These are phyloP conservation scores for Erebia epiphron DNA, from an alignment of 2,888 invertebrate species.

Conservation along the genomic window DNA sequence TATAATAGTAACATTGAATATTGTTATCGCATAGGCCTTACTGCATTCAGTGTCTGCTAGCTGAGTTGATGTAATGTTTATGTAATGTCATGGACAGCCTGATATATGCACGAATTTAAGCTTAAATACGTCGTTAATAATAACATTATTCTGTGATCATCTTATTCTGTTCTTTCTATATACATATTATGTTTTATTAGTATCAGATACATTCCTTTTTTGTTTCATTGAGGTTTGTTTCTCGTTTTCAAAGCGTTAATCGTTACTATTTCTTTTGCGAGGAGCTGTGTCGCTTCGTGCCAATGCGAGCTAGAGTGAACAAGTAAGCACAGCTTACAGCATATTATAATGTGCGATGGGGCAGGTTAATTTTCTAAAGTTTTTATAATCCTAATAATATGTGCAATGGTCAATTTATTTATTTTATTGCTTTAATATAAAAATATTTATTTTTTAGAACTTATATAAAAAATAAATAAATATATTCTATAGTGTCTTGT, in stretches of 20 bases:
- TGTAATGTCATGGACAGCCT: constrained; percentile 50
- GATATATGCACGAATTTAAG: constrained; percentile 50
- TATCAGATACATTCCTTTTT: constrained; percentile 72
- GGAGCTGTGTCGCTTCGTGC: constrained; percentile 62
- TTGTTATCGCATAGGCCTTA: constrained; percentile 64
- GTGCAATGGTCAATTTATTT: constrained; percentile 80
- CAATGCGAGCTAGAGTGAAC: constrained; percentile 54
- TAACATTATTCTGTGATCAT: constrained; percentile 73
- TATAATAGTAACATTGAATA: constrained; percentile 45
- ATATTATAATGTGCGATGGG: constrained; percentile 51
- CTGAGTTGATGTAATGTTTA: constrained; percentile 43
- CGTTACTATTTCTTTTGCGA: constrained; percentile 54
- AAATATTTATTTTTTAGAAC: constrained; percentile 77
- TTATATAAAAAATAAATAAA: constrained; percentile 54
- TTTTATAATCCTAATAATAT: constrained; percentile 55
- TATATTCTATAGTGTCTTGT: constrained; percentile 59
- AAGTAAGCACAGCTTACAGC: constrained; percentile 68
- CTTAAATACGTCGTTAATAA: constrained; percentile 53
- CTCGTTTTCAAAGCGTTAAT: constrained; percentile 53
- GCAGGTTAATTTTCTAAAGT: constrained; percentile 59
- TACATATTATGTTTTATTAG: constrained; percentile 50
- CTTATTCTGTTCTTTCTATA: constrained; percentile 69
- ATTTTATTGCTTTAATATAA: constrained; percentile 75
- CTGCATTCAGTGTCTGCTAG: constrained; percentile 54
- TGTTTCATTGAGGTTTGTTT: constrained; percentile 52